Conservation (phyloP, 2,888 invertebrate species). For the Holacanthella duospinosa region DNA sequence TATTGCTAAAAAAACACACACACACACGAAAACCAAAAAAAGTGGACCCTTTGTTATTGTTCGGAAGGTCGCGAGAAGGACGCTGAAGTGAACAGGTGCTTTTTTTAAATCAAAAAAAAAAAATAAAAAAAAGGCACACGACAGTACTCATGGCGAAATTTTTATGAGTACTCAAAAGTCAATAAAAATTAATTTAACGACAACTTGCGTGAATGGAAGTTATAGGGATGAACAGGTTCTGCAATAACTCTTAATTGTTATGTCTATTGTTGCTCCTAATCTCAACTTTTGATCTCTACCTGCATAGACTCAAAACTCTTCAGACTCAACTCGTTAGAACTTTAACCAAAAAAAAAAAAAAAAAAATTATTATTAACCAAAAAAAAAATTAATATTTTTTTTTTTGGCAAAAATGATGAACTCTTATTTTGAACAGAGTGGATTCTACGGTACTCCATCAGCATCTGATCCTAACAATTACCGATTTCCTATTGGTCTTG, state of each 20-base stretch:
- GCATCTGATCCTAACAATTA: constrained; percentile 67
- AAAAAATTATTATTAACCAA: neutral
- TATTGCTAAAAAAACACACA: no score
- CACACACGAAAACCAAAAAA: no score
- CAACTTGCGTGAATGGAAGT: neutral
- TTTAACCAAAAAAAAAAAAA: neutral
- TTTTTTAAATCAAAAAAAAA: no score
- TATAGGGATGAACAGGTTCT: neutral
- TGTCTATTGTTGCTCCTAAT: no score
- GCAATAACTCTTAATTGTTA: no score
- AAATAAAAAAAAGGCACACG: neutral
- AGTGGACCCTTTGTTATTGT: no score
- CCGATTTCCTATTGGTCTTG: constrained; percentile 74
- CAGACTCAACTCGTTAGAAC: neutral
- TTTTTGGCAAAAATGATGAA: constrained; percentile 54
- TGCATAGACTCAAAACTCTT: no score
- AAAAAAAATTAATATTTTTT: neutral
- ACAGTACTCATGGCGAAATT: neutral
- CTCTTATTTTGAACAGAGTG: constrained; percentile 92
- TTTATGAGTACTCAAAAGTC: constrained; percentile 1
- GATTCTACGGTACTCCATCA: constrained; percentile 80
- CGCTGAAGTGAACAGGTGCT: no score
- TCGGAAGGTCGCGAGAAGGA: no score
- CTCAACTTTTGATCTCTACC: no score
- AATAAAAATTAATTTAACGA: neutral